Percentiles rank a stretch among this genome's conserved stretches.
Conservation (phyloP, 2,888 invertebrate genomes). For the Pelosia muscerda region DNA sequence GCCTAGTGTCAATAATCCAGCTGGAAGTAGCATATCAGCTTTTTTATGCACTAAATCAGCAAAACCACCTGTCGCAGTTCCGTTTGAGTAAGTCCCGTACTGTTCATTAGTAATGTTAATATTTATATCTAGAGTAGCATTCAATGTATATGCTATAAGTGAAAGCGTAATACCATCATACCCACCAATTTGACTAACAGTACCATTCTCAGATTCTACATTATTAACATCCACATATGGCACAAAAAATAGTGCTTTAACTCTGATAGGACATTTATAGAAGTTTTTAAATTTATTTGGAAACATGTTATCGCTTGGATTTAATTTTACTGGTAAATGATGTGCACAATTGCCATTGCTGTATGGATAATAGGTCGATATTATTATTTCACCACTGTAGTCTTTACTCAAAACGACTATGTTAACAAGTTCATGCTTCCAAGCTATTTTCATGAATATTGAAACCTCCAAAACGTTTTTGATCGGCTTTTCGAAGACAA, state of each 20-base stretch:
- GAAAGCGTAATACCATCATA: slow-evolving; percentile 59
- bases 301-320: slow-evolving; percentile 51
- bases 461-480: slow-evolving; percentile 33
- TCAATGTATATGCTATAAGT: slow-evolving; percentile 55
- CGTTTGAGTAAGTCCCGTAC: slow-evolving; percentile 52
- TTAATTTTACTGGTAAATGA: slow-evolving; percentile 53
- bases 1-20: slow-evolving; percentile 49
- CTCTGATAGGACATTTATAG: slow-evolving; percentile 62
- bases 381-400: slow-evolving; percentile 37
- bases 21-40: slow-evolving; percentile 63
- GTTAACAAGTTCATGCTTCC: slow-evolving; percentile 64
- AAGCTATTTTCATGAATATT: slow-evolving; percentile 57
- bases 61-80: slow-evolving; percentile 53
- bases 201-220: slow-evolving; percentile 48
- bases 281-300: slow-evolving; percentile 67
- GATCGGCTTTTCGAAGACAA: slow-evolving; percentile 52
- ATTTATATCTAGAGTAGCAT: slow-evolving; percentile 53
- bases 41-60: slow-evolving; percentile 55
- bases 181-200: slow-evolving; percentile 52
- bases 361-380: slow-evolving; percentile 67
- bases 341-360: slow-evolving; percentile 58
- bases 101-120: slow-evolving; percentile 19
- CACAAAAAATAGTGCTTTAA: slow-evolving; percentile 47
- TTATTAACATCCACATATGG: slow-evolving; percentile 49
- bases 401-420: slow-evolving; percentile 58